A percentile compares a stretch with the other conserved stretches of the same genome.
Conservation (phyloP, 1,140 invertebrate species). For the Calephelis nemesis region DNA sequence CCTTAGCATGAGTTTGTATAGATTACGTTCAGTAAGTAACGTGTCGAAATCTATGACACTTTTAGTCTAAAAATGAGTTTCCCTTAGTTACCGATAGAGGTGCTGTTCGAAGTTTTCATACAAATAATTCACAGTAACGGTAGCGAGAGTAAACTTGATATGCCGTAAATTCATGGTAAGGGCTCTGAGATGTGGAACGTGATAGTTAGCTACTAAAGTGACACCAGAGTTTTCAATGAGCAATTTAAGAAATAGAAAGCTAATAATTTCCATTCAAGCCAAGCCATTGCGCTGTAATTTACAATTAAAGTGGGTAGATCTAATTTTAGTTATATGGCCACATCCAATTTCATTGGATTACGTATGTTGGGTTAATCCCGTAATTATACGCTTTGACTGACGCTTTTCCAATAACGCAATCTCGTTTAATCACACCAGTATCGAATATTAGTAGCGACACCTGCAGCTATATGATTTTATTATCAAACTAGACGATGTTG, state of each 20-base stretch:
- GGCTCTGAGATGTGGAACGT: too few relatives aligned
- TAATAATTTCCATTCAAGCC: constrained; percentile 1
- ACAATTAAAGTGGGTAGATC: constrained; percentile 16
- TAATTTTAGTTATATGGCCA: constrained; percentile 1
- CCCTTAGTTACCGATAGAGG: too few relatives aligned
- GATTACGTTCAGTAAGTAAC: too few relatives aligned
- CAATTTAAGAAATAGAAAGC: background rate
- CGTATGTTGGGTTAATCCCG: constrained; percentile 13
- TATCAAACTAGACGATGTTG: background rate
- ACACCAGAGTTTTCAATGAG: too few relatives aligned
- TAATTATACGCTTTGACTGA: constrained; percentile 9
- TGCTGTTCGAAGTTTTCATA: too few relatives aligned
- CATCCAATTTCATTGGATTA: constrained; percentile 16
- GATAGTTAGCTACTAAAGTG: too few relatives aligned
- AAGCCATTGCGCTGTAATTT: background rate
- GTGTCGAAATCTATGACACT: too few relatives aligned
- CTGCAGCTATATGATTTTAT: background rate
- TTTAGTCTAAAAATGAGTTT: too few relatives aligned
- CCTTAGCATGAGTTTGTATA: too few relatives aligned
- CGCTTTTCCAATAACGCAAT: constrained; percentile 14
- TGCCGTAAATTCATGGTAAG: too few relatives aligned
- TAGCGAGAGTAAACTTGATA: too few relatives aligned
- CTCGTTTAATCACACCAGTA: background rate
- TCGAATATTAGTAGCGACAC: constrained; percentile 5
- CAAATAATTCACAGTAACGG: too few relatives aligned